Conservation (phyloP, 1,140 invertebrate species). For the Pseudomyrmex concolor region DNA sequence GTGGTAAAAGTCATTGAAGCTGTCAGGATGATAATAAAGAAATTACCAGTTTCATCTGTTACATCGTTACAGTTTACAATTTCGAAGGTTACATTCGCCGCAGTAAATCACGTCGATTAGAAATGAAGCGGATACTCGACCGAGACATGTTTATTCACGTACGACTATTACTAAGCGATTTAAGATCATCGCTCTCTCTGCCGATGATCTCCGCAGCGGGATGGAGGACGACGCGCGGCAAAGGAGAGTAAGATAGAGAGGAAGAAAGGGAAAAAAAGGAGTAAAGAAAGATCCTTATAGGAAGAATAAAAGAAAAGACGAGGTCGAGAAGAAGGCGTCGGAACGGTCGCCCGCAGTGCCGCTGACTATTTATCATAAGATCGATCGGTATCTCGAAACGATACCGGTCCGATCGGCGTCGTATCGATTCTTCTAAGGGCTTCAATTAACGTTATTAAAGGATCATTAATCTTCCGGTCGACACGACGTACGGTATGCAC, state of each 20-base stretch:
- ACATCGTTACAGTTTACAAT: neutral
- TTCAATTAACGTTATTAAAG: slow-evolving; percentile 85
- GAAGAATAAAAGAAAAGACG: slow-evolving; percentile 65
- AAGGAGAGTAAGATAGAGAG: slow-evolving; percentile 35
- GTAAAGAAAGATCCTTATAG: slow-evolving; percentile 29
- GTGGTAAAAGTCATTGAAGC: neutral
- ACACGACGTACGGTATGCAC: slow-evolving; percentile 77
- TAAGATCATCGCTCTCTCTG: neutral
- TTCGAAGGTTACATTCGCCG: neutral
- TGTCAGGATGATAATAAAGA: neutral
- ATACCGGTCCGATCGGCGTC: slow-evolving; percentile 80
- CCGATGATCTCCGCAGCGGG: slow-evolving; percentile 17
- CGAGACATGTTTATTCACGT: slow-evolving; percentile 44
- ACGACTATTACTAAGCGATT: slow-evolving; percentile 36
- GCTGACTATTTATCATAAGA: slow-evolving; percentile 85
- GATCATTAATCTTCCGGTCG: slow-evolving; percentile 82
- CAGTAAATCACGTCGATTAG: slow-evolving; percentile 25
- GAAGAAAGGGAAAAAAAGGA: slow-evolving; percentile 19
- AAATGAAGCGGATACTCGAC: slow-evolving; percentile 26
- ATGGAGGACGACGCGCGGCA: slow-evolving; percentile 5
- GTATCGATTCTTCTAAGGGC: slow-evolving; percentile 85
- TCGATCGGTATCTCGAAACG: slow-evolving; percentile 84
- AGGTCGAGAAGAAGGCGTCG: slow-evolving; percentile 80
- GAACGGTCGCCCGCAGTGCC: slow-evolving; percentile 83
- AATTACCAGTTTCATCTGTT: neutral